phyloP scores from a whole-genome alignment of 2,113 vertebrate genomes.

The Gallinago media region DNA sequence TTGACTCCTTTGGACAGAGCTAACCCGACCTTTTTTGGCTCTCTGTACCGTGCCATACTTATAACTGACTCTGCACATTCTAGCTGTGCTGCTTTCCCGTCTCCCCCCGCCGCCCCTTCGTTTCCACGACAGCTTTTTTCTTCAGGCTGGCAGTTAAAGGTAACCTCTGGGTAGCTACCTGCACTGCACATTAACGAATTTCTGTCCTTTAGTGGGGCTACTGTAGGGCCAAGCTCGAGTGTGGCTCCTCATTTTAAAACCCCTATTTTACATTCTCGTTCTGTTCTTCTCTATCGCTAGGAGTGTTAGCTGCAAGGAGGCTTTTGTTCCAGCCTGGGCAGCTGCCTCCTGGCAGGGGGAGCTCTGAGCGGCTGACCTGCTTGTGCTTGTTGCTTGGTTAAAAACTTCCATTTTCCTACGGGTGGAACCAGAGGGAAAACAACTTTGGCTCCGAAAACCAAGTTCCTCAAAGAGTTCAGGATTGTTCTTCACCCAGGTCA shows the following conservation, averaged over 20 bases:
- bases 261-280: constrained; percentile 45
- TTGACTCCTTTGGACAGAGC: neutral
- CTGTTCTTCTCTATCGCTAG: neutral
- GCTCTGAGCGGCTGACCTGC: constrained; percentile 29
- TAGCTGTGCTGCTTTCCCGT: neutral
- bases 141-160: neutral
- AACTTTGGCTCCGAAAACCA: neutral
- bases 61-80: neutral
- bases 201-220: neutral
- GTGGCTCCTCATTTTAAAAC: constrained; percentile 51
- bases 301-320: constrained; percentile 32
- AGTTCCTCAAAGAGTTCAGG: neutral
- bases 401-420: constrained; percentile 9
- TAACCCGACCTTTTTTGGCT: neutral
- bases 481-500: neutral
- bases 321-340: constrained; percentile 48
- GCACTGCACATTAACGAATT: constrained; percentile 27
- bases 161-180: constrained; percentile 28
- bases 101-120: accelerated
- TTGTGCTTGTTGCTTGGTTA: constrained; percentile 7
- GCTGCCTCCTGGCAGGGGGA: constrained; percentile 53
- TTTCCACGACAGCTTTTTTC: neutral
- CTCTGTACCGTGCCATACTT: neutral
- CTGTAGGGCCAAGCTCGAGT: neutral
- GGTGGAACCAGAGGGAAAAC: constrained; percentile 17